These are phyloP conservation scores for Benitochromis conjunctus DNA, from an alignment of 2,113 vertebrate species.

Conservation along the genomic window DNA sequence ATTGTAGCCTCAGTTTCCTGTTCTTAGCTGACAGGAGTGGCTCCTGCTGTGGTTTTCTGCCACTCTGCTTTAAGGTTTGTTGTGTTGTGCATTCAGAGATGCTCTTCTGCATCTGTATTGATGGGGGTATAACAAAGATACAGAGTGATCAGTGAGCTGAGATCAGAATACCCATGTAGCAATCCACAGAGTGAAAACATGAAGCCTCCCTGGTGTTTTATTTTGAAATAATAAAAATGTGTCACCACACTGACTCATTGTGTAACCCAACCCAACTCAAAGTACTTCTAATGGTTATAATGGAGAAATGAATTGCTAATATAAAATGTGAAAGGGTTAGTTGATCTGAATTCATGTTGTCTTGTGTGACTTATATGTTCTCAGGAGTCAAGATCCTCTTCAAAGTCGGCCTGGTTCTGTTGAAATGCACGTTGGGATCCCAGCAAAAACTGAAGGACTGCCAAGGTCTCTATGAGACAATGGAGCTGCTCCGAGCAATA, in stretches of 20 bases:
- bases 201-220: background rate
- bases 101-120: background rate
- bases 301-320: background rate
- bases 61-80: background rate
- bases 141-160: background rate
- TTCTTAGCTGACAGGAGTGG: background rate
- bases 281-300: background rate
- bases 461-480: conserved; percentile 94
- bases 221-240: background rate
- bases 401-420: conserved; percentile 89
- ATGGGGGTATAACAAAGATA: background rate
- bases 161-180: background rate
- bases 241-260: background rate
- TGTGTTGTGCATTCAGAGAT: background rate
- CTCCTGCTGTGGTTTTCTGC: background rate
- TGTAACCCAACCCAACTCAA: background rate
- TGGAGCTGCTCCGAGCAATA: conserved; percentile 85
- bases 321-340: background rate
- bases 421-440: conserved; percentile 88
- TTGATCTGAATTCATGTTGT: background rate
- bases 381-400: conserved; percentile 96
- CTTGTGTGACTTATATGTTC: background rate
- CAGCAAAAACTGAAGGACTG: conserved; percentile 88
- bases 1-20: background rate
- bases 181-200: background rate